Base-by-base conservation (phyloP, 1,140 invertebrate genomes). In the Drosophila serrata region DNA sequence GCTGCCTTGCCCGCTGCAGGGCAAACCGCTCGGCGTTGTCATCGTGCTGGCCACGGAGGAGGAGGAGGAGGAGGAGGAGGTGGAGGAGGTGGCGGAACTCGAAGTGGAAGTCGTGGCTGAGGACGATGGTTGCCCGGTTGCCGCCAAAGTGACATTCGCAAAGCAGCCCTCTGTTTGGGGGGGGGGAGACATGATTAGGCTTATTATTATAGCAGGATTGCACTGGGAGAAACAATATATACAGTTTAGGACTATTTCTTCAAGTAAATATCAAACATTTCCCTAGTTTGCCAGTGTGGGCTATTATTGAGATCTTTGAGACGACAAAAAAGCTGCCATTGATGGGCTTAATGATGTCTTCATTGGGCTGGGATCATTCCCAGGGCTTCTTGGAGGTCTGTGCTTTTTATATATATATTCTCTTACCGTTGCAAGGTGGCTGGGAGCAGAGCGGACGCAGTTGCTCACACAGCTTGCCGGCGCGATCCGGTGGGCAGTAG, bases 401-500 rank as follows among this genome's bases (percentile, higher is more conserved):
- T 5, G 61, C 37, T 53, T 67, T 53, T 29, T 65, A 17, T 42
- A 19, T 42, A n/a, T n/a, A 15, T n/a, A 19, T 19, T 13, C n/a
- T 13, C 92, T 85, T 63, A 88, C 93, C 93, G 70, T 94, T 93
- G 74, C 95, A 95, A 17, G 95, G 94, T 6, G 94, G 94, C 84
- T 94, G 94, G 51, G 94, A 93, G 79, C 94, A 94, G 22, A 93
- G 93, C 7, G 94, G 93, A 57, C 94, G 94, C 12, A 94, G 93
- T 75, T 96, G 95, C 79, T 97, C 97, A 92, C 98, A 99, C 93
- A 98, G 98, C 92, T 97, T 97, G 35, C 98, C 98, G 65, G 96
- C 95, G 95, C 97, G 98, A 75, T 96, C 95, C 51, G 95, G 94
- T 1, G 96, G 95, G 93, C 98, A 99, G 92, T 97, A 96, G 93